Evolutionary conservation across 2,888 invertebrate genomes (phyloP), one percentile per base, ranked within the genome.

Genomic region (Caenorhabditis panamensis): DNA sequence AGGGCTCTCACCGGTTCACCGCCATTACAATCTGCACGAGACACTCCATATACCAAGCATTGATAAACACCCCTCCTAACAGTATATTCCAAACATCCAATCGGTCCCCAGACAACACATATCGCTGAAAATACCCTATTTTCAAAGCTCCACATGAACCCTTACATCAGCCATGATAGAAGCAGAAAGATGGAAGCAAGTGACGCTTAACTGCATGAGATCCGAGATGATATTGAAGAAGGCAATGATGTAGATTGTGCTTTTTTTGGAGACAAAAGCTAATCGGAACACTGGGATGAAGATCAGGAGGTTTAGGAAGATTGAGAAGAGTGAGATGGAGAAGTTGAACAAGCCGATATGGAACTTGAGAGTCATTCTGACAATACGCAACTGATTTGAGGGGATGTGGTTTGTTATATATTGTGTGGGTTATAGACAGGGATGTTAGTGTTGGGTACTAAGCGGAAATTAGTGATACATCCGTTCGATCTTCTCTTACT

Each of bases 161-260:
- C 31, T 22, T 24, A 44, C 41, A 22, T 59, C 73, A 16, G 56
- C 24, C 1, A 49, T 3, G 22, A 68, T 36, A 0, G 71, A 66
- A 28, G 75, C 75, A 31, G 67, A 61, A 11, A 76, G 62, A 72
- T 78, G 73, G n/a, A 82, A 31, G 9, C 73, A 24, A 36, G 64
- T 72, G 9, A 82, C 24, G 22, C 63, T 13, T 3, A 78, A 58
- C 47, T 73, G 72, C 31, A 73, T 13, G 11, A 67, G 16, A 44
- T 82, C 82, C 28, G 63, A 64, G 22, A 64, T 58, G n/a, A 82
- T 63, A 16, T 78, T 76, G 6, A 71, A 67, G 16, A 68, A 56
- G 11, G 82, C 71, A 53, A 78, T 75, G 47, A 78, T 69, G 71
- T 82, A 82, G 41, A 82, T 69, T 0, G 61, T 44, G 61, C 61